A percentile compares a stretch with the other conserved stretches of the same genome.
Conservation (phyloP, 1,140 invertebrate genomes). For the Aplysia californica region DNA sequence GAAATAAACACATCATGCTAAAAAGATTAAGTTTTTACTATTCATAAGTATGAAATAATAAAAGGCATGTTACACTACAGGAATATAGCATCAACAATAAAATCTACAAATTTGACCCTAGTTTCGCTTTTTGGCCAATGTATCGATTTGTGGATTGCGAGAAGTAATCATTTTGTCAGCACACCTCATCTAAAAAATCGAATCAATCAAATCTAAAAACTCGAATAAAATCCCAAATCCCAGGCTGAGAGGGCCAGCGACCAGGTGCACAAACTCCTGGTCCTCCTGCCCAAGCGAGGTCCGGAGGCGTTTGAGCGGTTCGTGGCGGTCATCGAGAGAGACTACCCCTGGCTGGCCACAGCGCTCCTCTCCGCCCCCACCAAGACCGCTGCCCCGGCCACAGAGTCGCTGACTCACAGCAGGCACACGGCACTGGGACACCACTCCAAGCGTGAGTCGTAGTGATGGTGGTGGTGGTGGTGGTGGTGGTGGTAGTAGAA, state of each 20-base stretch:
- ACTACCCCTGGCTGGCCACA: conserved; percentile 43
- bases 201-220: too few relatives aligned
- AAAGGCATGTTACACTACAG: too few relatives aligned
- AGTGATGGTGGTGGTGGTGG: neutral
- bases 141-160: too few relatives aligned
- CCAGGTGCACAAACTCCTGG: conserved; percentile 34
- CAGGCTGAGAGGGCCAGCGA: neutral
- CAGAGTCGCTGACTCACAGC: neutral
- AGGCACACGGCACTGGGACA: neutral
- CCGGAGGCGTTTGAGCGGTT: conserved; percentile 48
- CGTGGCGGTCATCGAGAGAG: conserved; percentile 34
- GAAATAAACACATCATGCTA: too few relatives aligned
- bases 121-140: too few relatives aligned
- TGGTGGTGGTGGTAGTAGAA: neutral
- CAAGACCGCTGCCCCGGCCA: neutral
- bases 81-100: too few relatives aligned
- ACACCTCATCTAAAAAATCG: too few relatives aligned
- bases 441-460: neutral
- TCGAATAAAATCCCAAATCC: too few relatives aligned
- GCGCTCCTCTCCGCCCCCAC: conserved; percentile 2
- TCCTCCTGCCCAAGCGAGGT: conserved; percentile 47
- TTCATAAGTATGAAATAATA: too few relatives aligned
- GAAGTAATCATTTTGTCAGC: too few relatives aligned
- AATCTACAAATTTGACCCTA: too few relatives aligned
- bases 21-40: too few relatives aligned